phyloP scores from a whole-genome alignment of 1,140 invertebrate genomes.

The Caenorhabditis tropicalis region DNA sequence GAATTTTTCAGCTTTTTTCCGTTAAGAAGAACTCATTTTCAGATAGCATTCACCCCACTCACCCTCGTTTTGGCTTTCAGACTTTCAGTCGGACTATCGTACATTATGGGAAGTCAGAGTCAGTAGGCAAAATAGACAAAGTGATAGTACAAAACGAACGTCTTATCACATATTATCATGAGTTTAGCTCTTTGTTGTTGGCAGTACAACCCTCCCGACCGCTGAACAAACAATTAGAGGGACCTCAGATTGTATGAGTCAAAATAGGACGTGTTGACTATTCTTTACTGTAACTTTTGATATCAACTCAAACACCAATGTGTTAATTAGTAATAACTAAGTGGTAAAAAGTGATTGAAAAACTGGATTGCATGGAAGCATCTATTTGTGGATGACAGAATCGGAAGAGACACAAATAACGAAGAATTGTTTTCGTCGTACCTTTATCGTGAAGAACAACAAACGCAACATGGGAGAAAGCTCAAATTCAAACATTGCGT shows the following conservation, averaged over 20 bases:
- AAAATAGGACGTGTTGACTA: not conserved
- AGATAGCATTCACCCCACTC: not conserved
- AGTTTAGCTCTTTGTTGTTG: conserved; percentile 15
- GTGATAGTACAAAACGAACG: conserved; percentile 3
- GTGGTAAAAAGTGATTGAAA: not conserved
- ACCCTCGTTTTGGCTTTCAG: not conserved
- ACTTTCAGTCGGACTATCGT: conserved; percentile 16
- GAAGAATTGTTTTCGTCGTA: conserved; percentile 32
- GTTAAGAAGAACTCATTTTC: too few relatives aligned
- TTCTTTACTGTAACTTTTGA: not conserved
- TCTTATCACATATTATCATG: conserved; percentile 36
- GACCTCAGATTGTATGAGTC: not conserved
- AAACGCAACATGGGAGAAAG: conserved; percentile 32
- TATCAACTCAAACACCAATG: not conserved
- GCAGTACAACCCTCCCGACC: not conserved
- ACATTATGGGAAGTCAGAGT: not conserved
- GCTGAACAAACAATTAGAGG: not conserved
- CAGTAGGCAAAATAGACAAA: not conserved
- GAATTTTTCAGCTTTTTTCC: too few relatives aligned
- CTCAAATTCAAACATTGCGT: conserved; percentile 45
- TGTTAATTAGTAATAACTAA: not conserved
- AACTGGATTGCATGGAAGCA: not conserved
- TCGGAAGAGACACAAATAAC: conserved; percentile 1
- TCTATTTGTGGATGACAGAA: not conserved
- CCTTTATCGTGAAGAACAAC: conserved; percentile 44